phyloP scores from a whole-genome alignment of 2,113 vertebrate species.

The Daubentonia madagascariensis region DNA sequence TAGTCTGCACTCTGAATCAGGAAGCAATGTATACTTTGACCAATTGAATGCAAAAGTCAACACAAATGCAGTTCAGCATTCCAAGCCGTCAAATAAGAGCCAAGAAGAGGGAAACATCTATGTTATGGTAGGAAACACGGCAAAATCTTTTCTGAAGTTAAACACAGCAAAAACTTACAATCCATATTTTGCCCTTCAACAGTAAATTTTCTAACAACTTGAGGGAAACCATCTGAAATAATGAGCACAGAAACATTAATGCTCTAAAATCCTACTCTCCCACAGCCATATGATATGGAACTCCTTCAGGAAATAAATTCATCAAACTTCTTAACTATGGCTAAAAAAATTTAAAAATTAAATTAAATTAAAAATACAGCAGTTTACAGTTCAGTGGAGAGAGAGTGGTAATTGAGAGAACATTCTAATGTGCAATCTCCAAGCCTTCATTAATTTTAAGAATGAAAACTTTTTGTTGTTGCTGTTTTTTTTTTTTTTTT shows the following conservation, averaged over 20 bases:
- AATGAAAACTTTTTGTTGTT: background rate
- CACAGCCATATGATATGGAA: background rate
- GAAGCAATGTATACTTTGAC: background rate
- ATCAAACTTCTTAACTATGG: background rate
- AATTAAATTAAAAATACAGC: background rate
- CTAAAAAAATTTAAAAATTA: background rate
- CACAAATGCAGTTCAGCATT: background rate
- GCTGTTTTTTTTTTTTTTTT: background rate
- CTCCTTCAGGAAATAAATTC: background rate
- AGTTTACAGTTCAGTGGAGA: background rate
- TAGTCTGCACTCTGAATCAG: background rate
- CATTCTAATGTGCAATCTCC: background rate
- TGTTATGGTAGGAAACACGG: background rate
- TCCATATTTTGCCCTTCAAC: background rate
- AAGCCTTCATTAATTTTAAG: background rate
- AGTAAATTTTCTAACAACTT: background rate
- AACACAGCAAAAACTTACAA: background rate
- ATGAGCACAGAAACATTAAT: background rate
- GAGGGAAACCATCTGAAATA: background rate
- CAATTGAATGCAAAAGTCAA: background rate
- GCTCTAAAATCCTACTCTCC: background rate
- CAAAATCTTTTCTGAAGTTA: background rate
- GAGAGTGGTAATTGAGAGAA: background rate
- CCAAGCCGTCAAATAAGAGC: background rate
- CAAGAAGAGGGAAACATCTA: background rate